Base-by-base conservation (phyloP, 2,797 vertebrate genomes). In the Syngnathus rostellatus region DNA sequence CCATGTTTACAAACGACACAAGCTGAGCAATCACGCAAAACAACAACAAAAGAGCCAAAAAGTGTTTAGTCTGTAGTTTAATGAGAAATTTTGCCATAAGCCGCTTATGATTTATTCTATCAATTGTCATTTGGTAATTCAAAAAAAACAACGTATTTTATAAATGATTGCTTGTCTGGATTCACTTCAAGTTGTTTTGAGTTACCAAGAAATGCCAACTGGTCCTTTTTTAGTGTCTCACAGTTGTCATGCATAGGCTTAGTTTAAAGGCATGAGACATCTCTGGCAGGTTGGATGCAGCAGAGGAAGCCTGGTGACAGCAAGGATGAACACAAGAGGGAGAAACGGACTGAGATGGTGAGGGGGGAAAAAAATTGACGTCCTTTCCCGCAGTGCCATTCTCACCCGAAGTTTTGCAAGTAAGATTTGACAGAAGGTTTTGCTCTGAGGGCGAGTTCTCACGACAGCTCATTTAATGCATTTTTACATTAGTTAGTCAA, bases 211-310 rank as follows among this genome's bases (percentile, higher is more conserved):
- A 3, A 31, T 31, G 31, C 31, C 31, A 31, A 31, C 3, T 31
- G 31, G 3, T 31, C 31, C 31, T 50, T n/a, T 50, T 50, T 50
- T 9, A 14, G 25, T 37, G 23, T 5, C 2, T 57, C 9, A 23
- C 51, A 25, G 3, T 54, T 11, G 51, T 10, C 10, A 38, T 7
- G 7, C 31, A 31, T 31, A 31, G 31, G 31, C 31, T 58, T 6
- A 2, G 6, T 57, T 17, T 60, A 6, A 21, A 70, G 71, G 77
- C 5, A 60, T 16, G 41, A 25, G 39, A 40, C 10, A 80, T 80
- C 71, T 76, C 72, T 62, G 73, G 80, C 68, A 66, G 69, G 65
- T 81, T 81, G 80, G 81, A 82, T 78, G 73, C 80, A 77, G 73
- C 69, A 68, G 83, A 81, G 78, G 78, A 40, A 76, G 79, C 76